Percentiles rank a stretch among this genome's conserved stretches.
phyloP scores from a whole-genome alignment of 2,888 invertebrate genomes.

The Heteromurus nitidus region DNA sequence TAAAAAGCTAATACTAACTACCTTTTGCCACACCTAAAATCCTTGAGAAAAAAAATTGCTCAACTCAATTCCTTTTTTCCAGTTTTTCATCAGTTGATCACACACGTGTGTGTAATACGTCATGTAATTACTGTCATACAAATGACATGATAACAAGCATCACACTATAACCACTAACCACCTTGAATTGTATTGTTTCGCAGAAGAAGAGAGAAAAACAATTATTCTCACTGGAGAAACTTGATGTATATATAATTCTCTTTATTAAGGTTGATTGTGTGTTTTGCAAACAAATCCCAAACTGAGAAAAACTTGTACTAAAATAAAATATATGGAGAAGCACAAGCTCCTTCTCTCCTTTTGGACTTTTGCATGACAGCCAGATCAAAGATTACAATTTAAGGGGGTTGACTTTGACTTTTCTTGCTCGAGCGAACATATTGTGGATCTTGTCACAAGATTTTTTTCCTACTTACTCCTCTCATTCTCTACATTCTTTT shows the following conservation, averaged over 20 bases:
- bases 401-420: too few relatives aligned
- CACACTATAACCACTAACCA: not conserved
- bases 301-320: not conserved
- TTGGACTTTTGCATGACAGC: too few relatives aligned
- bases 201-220: not conserved
- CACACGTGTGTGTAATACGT: conserved; percentile 8
- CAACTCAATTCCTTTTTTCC: too few relatives aligned
- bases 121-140: conserved; percentile 40
- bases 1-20: too few relatives aligned
- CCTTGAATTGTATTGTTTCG: not conserved
- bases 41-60: not conserved
- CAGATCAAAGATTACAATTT: too few relatives aligned
- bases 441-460: too few relatives aligned
- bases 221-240: not conserved
- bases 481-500: too few relatives aligned
- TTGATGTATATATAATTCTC: not conserved
- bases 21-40: not conserved
- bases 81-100: conserved; percentile 1
- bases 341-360: too few relatives aligned
- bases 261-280: too few relatives aligned
- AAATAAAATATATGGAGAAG: not conserved
- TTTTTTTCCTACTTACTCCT: too few relatives aligned
- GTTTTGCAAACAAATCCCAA: not conserved
- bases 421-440: too few relatives aligned
- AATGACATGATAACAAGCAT: conserved; percentile 41